phyloP scores from a whole-genome alignment of 2,797 vertebrate genomes.

The Hypotaenidia okinawae region DNA sequence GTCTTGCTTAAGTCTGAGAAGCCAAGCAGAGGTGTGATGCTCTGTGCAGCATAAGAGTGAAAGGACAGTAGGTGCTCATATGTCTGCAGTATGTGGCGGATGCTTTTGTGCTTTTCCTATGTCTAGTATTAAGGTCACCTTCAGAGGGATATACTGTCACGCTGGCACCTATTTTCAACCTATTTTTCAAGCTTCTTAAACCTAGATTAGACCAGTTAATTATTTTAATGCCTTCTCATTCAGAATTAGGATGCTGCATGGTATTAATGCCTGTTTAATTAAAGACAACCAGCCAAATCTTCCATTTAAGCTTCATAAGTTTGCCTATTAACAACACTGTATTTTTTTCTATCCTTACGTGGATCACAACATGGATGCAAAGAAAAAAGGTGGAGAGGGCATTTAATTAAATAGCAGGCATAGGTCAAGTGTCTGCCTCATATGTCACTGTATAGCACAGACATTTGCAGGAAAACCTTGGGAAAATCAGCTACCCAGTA shows the following conservation, averaged over 20 bases:
- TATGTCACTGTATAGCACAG: conserved; percentile 75
- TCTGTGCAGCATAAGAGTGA: neutral
- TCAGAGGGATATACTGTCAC: conserved; percentile 23
- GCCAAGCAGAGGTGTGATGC: neutral
- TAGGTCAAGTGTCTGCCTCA: conserved; percentile 77
- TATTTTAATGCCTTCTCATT: conserved; percentile 65
- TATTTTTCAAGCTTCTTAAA: conserved; percentile 64
- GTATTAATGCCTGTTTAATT: conserved; percentile 65
- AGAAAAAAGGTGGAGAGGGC: conserved; percentile 55
- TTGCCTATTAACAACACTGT: conserved; percentile 61
- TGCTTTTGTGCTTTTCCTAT: neutral
- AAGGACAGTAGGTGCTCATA: neutral
- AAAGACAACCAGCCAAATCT: conserved; percentile 65
- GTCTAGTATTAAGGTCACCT: conserved; percentile 52
- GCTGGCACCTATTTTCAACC: conserved; percentile 23
- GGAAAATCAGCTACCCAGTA: conserved; percentile 52
- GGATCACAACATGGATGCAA: conserved; percentile 40
- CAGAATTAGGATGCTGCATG: conserved; percentile 27
- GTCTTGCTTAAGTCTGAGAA: neutral
- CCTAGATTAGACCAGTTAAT: conserved; percentile 63
- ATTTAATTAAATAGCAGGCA: conserved; percentile 68
- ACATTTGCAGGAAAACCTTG: conserved; percentile 66
- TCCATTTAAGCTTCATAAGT: conserved; percentile 65
- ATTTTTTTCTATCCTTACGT: conserved; percentile 63
- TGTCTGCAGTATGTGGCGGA: neutral